Base-by-base conservation (phyloP, 64 coral and sea anemone species). In the Montipora sp. region DNA sequence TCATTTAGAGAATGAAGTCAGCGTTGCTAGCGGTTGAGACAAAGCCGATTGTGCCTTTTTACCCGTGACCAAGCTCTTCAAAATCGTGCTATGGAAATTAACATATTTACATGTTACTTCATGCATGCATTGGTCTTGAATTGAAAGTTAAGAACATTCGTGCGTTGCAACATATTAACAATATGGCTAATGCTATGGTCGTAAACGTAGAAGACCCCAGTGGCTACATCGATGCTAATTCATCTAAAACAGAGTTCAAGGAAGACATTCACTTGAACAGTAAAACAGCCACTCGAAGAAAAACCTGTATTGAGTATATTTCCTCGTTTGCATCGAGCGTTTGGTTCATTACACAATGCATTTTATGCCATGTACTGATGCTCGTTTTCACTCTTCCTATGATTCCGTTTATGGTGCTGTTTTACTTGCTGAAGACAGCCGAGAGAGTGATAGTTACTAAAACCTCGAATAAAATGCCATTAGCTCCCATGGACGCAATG, bases 401-500 rank as follows among this genome's bases (percentile, higher is more conserved):
- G 8, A n/a, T 88, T 36, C 96, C 96, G 9, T 2, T 93, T 51
- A 19, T 87, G 14, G 16, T 88, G 18, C 49, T 77, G 4, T 91
- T 88, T 79, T 95, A 79, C 57, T 7, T 93, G 21, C 79, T 98
- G 19, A 98, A 96, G 77, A 61, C 78, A 47, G 13, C 91, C 9
- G 96, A 98, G 71, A 77, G 49, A 68, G 16, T 71, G 24, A 11
- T 95, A 23, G 90, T 87, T 0, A 69, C 11, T 4, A 23, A 48
- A 1, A 91, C 55, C n/a, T 58, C 70, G 0, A 82, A 77, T 19
- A 88, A 75, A 19, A 74, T 66, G 15, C 59, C 94, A 5, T 27
- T 98, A 43, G 83, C 27, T 47, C 94, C 91, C 12, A 77, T 88
- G 44, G 96, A 98, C 60, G 96, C 96, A 7, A 36, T 36, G 36